Percentiles rank a stretch among this genome's conserved stretches.
Conservation (phyloP, 2,888 invertebrate species). For the Drosophila multiciliata region DNA sequence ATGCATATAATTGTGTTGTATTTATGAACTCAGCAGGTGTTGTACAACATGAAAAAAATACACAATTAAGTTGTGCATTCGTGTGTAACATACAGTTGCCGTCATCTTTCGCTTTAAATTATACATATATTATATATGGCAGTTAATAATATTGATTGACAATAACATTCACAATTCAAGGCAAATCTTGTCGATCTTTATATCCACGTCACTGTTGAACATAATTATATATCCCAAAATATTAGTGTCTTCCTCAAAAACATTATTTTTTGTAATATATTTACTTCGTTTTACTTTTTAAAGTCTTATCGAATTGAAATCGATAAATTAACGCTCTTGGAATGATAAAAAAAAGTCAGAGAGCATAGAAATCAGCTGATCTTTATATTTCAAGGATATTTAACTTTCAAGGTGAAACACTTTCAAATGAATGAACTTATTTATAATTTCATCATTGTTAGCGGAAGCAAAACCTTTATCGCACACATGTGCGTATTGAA, state of each 20-base stretch:
- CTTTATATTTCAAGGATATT: neutral
- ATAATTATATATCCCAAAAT: neutral
- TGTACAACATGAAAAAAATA: neutral
- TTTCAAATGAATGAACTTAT: neutral
- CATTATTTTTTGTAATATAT: neutral
- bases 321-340: neutral
- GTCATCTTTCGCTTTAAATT: neutral
- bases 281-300: neutral
- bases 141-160: neutral
- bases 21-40: neutral
- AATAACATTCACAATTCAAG: neutral
- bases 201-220: neutral
- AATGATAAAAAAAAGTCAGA: neutral
- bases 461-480: neutral
- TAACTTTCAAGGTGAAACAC: neutral
- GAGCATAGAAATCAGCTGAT: conserved; percentile 10
- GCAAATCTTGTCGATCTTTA: neutral
- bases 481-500: neutral
- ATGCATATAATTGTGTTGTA: neutral
- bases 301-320: conserved; percentile 1
- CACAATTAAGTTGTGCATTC: neutral
- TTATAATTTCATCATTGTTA: neutral
- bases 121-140: neutral
- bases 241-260: neutral
- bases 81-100: neutral